Evolutionary conservation across 2,113 vertebrate species (phyloP), one percentile per base, ranked within the genome.

Genomic region (Bufo gargarizans): DNA sequence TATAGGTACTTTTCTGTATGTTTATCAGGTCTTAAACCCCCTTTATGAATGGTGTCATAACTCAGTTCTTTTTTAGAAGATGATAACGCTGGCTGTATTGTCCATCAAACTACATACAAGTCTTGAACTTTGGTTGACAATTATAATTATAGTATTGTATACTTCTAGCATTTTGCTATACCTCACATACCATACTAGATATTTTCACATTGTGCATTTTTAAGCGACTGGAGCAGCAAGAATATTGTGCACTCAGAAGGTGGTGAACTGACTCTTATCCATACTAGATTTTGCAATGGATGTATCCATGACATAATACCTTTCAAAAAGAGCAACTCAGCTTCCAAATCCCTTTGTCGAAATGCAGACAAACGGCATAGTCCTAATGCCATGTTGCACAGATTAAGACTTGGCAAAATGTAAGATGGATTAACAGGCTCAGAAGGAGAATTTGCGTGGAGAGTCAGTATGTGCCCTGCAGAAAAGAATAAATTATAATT

Each of bases 311-410:
- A 9, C 17, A 49, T 19, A 50, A 76, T 76, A 96, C 95, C 96
- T 94, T 94, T 95, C 81, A 94, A 94, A 92, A 96, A 96, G 49
- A 97, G 94, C 55, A 97, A 91, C 88, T 97, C 95, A 19, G 93
- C 93, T 92, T 96, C 95, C 80, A 97, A 89, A 86, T 96, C 93
- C 14, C 59, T 0, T 49, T 95, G 92, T 90, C 90, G 91, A 85
- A n/a, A 90, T 49, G 93, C 92, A 17, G 94, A 91, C 58, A 71
- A 59, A 89, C 87, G 92, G 85, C 94, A 95, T 56, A 97, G 94
- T 33, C 87, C 88, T 90, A 96, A 3, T 11, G 96, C 95, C 55
- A 89, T 90, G 67, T 94, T 92, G 79, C 96, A 92, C 74, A 94
- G 89, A 65, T 90, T 89, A 74, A 95, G 92, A 83, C 93, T 91